phyloP scores from a whole-genome alignment of 1,140 invertebrate species.

The Pachyrhynchus sulphureomaculatus region DNA sequence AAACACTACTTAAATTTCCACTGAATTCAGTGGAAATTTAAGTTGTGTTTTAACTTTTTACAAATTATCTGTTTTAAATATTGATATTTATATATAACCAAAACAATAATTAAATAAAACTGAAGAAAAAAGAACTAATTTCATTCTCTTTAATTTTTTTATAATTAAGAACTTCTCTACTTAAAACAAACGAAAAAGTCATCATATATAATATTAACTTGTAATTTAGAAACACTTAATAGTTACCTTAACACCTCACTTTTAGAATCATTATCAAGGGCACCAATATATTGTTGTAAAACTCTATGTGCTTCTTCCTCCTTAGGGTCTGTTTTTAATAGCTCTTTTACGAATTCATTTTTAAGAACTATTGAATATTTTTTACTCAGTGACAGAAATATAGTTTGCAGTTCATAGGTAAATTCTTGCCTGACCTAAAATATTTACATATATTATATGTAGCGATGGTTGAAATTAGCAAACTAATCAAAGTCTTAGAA shows the following conservation, averaged over 20 bases:
- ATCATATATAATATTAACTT: too few species aligned
- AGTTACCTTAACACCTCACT: conserved; percentile 29
- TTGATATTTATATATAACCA: too few species aligned
- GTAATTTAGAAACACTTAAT: too few species aligned
- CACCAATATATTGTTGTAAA: conserved; percentile 22
- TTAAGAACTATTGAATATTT: conserved; percentile 13
- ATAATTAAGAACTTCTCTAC: too few species aligned
- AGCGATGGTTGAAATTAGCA: not conserved
- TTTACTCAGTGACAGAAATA: conserved; percentile 7
- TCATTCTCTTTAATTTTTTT: too few species aligned
- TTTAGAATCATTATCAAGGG: conserved; percentile 16
- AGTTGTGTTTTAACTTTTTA: too few species aligned
- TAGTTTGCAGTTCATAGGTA: conserved; percentile 1
- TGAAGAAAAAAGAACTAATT: too few species aligned
- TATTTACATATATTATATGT: not conserved
- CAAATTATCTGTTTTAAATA: too few species aligned
- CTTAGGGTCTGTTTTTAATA: not conserved
- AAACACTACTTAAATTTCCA: too few species aligned
- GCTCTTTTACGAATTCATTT: conserved; percentile 9
- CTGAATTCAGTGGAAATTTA: too few species aligned
- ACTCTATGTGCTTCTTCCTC: not conserved
- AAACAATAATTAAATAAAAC: too few species aligned
- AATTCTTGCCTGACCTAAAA: conserved; percentile 27
- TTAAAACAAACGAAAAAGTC: too few species aligned
- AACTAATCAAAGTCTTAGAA: not conserved